phyloP scores from a whole-genome alignment of 2,888 invertebrate species.

The Entomobrya multifasciata region DNA sequence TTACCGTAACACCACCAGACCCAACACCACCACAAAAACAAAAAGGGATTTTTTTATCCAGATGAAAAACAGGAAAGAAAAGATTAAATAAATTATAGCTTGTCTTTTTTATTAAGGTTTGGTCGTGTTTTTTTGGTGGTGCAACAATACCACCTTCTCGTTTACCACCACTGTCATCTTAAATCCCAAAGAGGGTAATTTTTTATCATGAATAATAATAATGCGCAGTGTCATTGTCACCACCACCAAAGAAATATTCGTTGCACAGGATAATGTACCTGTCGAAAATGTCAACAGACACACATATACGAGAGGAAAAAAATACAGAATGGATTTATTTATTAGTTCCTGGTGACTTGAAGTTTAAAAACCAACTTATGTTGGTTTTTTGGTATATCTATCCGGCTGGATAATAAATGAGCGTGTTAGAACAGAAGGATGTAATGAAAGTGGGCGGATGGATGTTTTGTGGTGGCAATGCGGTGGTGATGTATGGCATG shows the following conservation, averaged over 20 bases:
- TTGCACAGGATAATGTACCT: neutral
- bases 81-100: conserved; percentile 30
- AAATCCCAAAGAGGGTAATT: conserved; percentile 4
- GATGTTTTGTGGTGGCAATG: neutral
- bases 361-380: too few species aligned
- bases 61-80: neutral
- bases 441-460: conserved; percentile 15
- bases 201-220: conserved; percentile 28
- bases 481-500: conserved; percentile 6
- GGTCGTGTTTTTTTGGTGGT: neutral
- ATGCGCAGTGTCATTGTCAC: conserved; percentile 35
- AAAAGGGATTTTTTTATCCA: neutral
- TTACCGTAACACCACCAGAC: neutral
- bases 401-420: neutral
- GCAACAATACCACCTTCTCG: neutral
- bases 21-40: neutral
- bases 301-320: neutral
- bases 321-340: conserved; percentile 20
- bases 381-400: neutral
- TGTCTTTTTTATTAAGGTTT: neutral
- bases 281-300: conserved; percentile 37
- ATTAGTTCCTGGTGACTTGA: neutral
- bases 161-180: neutral
- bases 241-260: neutral
- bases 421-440: conserved; percentile 7